Conservation (phyloP, 2,113 vertebrate species). For the Notarius lentiginosus region DNA sequence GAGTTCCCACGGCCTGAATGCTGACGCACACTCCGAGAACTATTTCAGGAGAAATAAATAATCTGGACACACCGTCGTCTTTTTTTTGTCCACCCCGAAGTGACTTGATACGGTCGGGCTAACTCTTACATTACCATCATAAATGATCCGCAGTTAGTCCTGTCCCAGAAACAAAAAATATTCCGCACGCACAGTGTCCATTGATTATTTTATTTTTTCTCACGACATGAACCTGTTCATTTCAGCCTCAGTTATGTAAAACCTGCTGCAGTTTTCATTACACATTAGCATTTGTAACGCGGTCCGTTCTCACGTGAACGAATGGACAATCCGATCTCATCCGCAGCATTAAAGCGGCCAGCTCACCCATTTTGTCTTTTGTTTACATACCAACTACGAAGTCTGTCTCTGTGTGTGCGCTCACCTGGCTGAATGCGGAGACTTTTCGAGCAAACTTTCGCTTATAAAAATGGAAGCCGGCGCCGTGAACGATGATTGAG, state of each 20-base stretch:
- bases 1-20: conserved; percentile 12
- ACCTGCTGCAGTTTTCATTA: neutral
- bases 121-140: neutral
- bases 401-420: no score
- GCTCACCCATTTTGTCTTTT: no score
- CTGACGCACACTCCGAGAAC: neutral
- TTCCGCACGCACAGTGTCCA: neutral
- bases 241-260: neutral
- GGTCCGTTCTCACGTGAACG: neutral
- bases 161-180: neutral
- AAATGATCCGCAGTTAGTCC: neutral
- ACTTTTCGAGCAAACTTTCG: no score
- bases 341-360: neutral
- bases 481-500: no score
- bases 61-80: neutral
- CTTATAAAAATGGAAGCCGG: no score
- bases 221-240: neutral
- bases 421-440: no score
- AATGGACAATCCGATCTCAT: neutral
- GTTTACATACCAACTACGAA: no score
- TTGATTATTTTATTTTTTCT: neutral
- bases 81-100: neutral
- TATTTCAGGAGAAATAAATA: neutral
- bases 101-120: neutral
- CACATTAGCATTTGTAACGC: neutral